Base-by-base conservation (phyloP, 2,888 invertebrate genomes). In the Barypeithes pellucidus region DNA sequence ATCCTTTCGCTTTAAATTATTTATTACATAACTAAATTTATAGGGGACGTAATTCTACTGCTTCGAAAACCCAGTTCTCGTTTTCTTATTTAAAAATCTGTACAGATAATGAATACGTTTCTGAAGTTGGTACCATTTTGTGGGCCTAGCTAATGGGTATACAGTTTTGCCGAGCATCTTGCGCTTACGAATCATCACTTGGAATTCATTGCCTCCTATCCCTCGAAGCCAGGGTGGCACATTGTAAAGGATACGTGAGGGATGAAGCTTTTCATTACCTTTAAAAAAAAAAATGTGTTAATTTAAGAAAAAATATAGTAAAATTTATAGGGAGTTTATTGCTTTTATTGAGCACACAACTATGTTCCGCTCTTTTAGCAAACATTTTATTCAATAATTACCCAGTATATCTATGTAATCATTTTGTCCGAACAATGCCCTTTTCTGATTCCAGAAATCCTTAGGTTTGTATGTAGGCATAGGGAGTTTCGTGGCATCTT, bases 361-460 rank as follows among this genome's bases (percentile, higher is more conserved):
- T n/a, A n/a, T n/a, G n/a, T n/a, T n/a, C n/a, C n/a, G n/a, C n/a
- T n/a, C n/a, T n/a, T n/a, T n/a, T n/a, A n/a, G n/a, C n/a, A n/a
- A n/a, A 61, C 47, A 33, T 52, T 43, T 65, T 33, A 45, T 14
- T 29, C 11, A 16, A 57, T 54, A 33, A 5, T 33, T 61, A 72
- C 75, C 76, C 63, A 99, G 88, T 72, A 99, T 97, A 84, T 99
- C 98, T 77, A 98, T 97, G 83, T 98, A 98, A 86, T 98, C 98
- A 87, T 98, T 98, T 85, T 97, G 97, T 0, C 98, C 98, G 87
- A 95, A 96, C 0, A 96, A 84, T 1, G 97, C 96, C 81, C 90
- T 90, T 79, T 91, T 93, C 78, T 91, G 89, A 0, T 87, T 82
- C 97, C 97, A 98, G 0, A 86, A 81, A 86, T 96, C 90, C 77